phyloP scores from a whole-genome alignment of 2,113 vertebrate species.

The Tretioscincus oriximinensis region DNA sequence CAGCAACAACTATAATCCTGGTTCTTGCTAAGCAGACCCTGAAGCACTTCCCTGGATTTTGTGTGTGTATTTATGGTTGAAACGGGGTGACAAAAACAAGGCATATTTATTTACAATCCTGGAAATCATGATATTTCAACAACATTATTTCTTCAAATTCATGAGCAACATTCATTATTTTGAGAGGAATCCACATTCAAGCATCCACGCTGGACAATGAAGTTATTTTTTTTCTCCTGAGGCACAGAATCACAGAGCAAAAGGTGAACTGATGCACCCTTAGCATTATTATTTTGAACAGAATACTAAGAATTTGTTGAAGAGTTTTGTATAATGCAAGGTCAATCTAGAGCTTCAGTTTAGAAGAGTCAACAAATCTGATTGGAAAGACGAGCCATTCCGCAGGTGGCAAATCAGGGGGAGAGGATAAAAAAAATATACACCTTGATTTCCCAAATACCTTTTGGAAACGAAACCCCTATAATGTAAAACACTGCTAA shows the following conservation, averaged over 20 bases:
- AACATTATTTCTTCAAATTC: not conserved
- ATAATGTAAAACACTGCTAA: too few species aligned
- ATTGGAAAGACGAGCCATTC: not conserved
- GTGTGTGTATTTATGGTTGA: not conserved
- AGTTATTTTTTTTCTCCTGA: too few species aligned
- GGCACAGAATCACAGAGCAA: too few species aligned
- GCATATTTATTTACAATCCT: not conserved
- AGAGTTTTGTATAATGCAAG: too few species aligned
- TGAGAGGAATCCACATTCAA: too few species aligned
- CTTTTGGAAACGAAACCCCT: slow-evolving; percentile 16
- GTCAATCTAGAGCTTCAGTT: not conserved
- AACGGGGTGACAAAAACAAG: not conserved
- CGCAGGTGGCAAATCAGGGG: slow-evolving; percentile 35
- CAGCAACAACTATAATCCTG: not conserved
- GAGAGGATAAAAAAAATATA: slow-evolving; percentile 1
- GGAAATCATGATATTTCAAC: slow-evolving; percentile 17
- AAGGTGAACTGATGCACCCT: too few species aligned
- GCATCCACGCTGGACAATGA: too few species aligned
- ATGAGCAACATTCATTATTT: too few species aligned
- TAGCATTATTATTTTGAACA: not conserved
- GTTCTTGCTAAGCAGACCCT: not conserved
- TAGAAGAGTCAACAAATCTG: not conserved
- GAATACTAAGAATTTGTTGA: not conserved
- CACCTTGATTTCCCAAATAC: slow-evolving; percentile 34
- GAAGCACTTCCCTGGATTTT: not conserved